These are phyloP conservation scores for Alosa alosa DNA, from an alignment of 2,113 vertebrate species.

Conservation along the genomic window DNA sequence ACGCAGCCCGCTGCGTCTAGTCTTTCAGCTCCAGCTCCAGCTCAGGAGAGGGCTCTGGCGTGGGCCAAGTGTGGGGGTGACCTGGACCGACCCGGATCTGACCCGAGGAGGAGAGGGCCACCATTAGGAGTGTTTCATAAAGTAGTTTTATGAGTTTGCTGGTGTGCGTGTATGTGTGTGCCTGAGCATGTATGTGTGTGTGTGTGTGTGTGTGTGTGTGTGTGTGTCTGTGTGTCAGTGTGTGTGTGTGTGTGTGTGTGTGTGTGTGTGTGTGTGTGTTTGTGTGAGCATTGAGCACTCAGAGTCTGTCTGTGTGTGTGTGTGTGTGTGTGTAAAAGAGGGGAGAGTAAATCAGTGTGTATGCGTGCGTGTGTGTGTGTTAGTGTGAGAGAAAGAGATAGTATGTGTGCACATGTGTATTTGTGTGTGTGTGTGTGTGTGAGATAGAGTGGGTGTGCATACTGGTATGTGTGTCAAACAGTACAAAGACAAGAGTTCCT, in stretches of 20 bases:
- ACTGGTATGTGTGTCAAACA: background rate
- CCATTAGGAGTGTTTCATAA: too few species aligned
- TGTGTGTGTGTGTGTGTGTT: background rate
- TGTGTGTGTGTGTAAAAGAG: background rate
- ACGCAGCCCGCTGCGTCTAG: background rate
- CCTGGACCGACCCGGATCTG: constrained; percentile 30
- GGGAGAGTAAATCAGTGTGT: background rate
- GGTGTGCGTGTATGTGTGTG: background rate
- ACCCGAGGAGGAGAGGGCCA: too few species aligned
- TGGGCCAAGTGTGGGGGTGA: background rate
- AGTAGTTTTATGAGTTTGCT: too few species aligned
- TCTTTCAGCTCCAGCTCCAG: background rate
- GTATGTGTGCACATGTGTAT: background rate
- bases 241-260: background rate
- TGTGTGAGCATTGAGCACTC: background rate
- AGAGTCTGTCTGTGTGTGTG: background rate
- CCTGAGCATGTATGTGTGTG: background rate
- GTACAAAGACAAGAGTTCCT: background rate
- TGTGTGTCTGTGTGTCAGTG: background rate
- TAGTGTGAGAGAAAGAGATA: background rate
- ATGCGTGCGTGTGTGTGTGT: background rate
- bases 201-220: background rate
- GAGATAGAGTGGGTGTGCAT: background rate
- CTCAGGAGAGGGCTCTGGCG: background rate
- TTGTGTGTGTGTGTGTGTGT: background rate